Evolutionary conservation across 2,113 vertebrate genomes (phyloP).

Genomic region (Pogonocichla stellata): DNA sequence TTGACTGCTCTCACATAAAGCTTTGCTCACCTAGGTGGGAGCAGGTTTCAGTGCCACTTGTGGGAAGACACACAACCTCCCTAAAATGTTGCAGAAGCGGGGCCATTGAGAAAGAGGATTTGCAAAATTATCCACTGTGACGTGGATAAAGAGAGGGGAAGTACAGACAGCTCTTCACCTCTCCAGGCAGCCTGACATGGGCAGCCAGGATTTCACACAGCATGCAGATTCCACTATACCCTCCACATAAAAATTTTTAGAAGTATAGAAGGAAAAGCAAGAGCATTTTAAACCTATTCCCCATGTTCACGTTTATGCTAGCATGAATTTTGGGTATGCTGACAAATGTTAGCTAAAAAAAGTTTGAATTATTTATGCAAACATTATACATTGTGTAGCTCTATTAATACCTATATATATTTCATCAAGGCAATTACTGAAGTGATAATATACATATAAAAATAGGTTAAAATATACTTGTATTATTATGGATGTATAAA

Average conservation of each 20-base stretch:
- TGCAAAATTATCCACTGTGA: not conserved
- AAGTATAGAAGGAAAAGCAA: not conserved
- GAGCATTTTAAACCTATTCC: not conserved
- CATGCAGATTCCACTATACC: not conserved
- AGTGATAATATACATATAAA: not conserved
- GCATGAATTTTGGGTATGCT: not conserved
- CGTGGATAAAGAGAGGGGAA: not conserved
- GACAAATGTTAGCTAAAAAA: slow-evolving; percentile 3
- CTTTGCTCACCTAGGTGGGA: not conserved
- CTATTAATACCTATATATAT: slow-evolving; percentile 34
- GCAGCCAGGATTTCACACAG: not conserved
- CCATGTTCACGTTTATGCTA: not conserved
- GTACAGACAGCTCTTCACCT: not conserved
- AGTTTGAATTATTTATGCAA: slow-evolving; percentile 34
- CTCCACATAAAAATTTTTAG: not conserved
- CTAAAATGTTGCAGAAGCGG: not conserved
- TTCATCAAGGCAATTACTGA: not conserved
- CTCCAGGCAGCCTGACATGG: not conserved
- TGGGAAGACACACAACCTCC: not conserved
- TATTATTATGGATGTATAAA: not conserved
- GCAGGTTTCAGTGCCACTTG: rapidly evolving
- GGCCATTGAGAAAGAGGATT: not conserved
- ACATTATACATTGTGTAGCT: slow-evolving; percentile 26
- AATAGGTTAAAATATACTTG: not conserved
- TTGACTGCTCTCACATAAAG: not conserved